Evolutionary conservation across 2,888 invertebrate species (phyloP).

Genomic region (Drosophila buzzatii): DNA sequence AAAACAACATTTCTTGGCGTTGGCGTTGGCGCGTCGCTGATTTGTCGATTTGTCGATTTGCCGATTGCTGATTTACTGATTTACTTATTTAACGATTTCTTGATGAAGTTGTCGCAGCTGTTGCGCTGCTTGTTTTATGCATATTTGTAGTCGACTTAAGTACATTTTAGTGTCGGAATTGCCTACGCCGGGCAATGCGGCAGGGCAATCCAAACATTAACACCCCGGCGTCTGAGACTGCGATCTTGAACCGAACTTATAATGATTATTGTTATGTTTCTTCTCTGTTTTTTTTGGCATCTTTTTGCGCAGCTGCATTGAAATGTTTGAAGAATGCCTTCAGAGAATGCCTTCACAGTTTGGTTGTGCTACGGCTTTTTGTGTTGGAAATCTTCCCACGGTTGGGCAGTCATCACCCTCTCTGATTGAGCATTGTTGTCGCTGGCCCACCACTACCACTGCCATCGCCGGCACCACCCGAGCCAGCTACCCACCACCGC

Average conservation of each 20-base stretch:
- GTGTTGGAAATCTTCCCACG: conserved; percentile 81
- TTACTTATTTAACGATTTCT: conserved; percentile 73
- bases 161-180: conserved; percentile 70
- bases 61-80: conserved; percentile 76
- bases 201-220: conserved; percentile 39
- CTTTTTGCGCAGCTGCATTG: conserved; percentile 70
- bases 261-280: conserved; percentile 1
- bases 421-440: conserved; percentile 47
- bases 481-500: conserved; percentile 70
- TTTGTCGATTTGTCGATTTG: conserved; percentile 77
- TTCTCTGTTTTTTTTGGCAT: conserved; percentile 38
- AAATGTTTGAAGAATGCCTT: conserved; percentile 55
- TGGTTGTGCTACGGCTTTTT: conserved; percentile 52
- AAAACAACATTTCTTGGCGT: conserved; percentile 41
- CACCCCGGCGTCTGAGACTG: conserved; percentile 28
- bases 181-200: conserved; percentile 60
- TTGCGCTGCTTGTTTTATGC: conserved; percentile 61
- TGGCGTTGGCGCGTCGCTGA: conserved; percentile 68
- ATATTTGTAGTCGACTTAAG: conserved; percentile 58
- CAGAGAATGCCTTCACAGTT: conserved; percentile 58
- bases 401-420: conserved; percentile 81
- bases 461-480: conserved; percentile 66
- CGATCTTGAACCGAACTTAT: conserved; percentile 1
- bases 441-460: conserved; percentile 51
- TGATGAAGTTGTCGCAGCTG: conserved; percentile 72